Conservation (phyloP, 2,113 vertebrate genomes). For the Poicephalus gulielmi region DNA sequence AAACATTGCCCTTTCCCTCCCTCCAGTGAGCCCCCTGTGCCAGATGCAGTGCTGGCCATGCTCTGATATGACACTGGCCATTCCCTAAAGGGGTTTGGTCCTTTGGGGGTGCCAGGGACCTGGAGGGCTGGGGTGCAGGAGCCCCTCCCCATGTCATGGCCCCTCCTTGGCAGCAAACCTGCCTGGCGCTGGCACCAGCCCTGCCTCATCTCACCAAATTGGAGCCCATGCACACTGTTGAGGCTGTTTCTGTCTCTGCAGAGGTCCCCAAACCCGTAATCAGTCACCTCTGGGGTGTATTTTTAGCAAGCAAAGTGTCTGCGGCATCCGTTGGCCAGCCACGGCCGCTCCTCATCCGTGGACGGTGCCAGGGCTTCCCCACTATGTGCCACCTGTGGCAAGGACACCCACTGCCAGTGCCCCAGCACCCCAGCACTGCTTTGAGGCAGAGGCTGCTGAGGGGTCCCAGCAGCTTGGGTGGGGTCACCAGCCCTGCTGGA, state of each 20-base stretch:
- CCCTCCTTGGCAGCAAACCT: too few species aligned
- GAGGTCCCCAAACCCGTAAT: background rate
- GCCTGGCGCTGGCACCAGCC: background rate
- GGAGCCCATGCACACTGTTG: background rate
- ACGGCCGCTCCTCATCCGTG: background rate
- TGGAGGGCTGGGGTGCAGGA: background rate
- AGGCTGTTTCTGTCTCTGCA: background rate
- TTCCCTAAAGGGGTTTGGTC: background rate
- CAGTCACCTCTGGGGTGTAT: background rate
- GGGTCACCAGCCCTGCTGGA: fast-evolving
- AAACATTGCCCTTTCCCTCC: background rate
- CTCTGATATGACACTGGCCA: background rate
- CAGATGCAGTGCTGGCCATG: fast-evolving
- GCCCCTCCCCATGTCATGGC: background rate
- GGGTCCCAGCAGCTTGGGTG: background rate
- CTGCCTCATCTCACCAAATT: fast-evolving
- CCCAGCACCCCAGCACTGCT: background rate
- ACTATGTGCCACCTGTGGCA: background rate
- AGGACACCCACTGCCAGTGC: fast-evolving
- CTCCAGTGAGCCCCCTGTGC: background rate
- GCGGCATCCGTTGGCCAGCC: background rate
- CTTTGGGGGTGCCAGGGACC: background rate
- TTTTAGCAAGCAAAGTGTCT: background rate
- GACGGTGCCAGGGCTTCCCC: background rate
- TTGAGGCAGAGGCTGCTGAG: background rate